Conservation (phyloP, 64 coral and sea anemone genomes). For the Trachythela sp. region DNA sequence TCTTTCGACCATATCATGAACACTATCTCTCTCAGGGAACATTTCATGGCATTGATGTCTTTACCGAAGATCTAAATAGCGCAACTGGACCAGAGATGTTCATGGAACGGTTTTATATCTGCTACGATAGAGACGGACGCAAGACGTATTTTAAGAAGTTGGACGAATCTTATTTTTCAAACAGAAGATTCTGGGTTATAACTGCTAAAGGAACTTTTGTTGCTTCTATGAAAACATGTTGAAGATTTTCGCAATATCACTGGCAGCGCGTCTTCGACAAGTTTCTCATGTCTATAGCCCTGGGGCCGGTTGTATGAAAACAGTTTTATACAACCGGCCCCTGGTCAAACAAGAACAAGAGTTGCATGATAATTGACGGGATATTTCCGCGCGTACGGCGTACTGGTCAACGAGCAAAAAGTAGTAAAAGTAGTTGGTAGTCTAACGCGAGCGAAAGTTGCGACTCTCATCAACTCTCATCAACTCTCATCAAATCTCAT, state of each 20-base stretch:
- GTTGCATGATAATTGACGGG: too few species aligned
- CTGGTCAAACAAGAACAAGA: too few species aligned
- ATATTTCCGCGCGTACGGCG: too few species aligned
- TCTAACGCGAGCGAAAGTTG: too few species aligned
- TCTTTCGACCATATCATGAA: slow-evolving; percentile 91
- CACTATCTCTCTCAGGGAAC: slow-evolving; percentile 77
- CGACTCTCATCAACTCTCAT: too few species aligned
- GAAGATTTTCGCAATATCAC: neutral
- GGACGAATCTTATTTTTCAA: slow-evolving; percentile 90
- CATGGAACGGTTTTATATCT: slow-evolving; percentile 97
- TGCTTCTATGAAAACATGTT: slow-evolving; percentile 93
- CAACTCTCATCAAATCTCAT: too few species aligned
- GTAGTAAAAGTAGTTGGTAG: too few species aligned
- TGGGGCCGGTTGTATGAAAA: too few species aligned
- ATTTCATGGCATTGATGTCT: slow-evolving; percentile 87
- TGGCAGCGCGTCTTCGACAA: too few species aligned
- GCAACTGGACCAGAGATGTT: slow-evolving; percentile 78
- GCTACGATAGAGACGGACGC: slow-evolving; percentile 89
- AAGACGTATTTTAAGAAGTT: slow-evolving; percentile 95
- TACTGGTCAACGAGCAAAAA: too few species aligned
- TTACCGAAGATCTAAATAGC: slow-evolving; percentile 81
- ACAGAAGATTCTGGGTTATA: slow-evolving; percentile 91
- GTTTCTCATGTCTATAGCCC: too few species aligned
- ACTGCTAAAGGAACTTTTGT: slow-evolving; percentile 80
- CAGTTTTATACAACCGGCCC: too few species aligned